Conservation (phyloP, 2,888 invertebrate species). For the Chloroclystis v-ata region DNA sequence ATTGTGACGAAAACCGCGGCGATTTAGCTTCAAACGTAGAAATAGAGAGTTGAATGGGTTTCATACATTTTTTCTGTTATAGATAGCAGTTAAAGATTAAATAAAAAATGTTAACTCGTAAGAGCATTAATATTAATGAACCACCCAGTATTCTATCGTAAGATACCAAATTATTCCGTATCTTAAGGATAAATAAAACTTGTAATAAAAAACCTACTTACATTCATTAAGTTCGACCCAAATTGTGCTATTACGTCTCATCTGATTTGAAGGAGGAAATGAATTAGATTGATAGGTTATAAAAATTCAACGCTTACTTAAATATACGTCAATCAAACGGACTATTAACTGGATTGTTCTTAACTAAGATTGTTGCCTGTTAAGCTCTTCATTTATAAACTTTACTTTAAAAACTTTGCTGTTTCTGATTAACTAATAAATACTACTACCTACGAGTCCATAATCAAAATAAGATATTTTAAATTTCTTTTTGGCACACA, state of each 20-base stretch:
- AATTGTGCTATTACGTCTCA: constrained; percentile 25
- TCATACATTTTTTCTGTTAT: no score
- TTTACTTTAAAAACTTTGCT: no score
- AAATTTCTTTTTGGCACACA: no score
- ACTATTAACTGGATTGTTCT: constrained; percentile 41
- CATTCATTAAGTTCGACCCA: constrained; percentile 12
- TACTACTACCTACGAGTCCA: no score
- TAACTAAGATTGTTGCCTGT: constrained; percentile 42
- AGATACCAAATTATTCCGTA: not conserved
- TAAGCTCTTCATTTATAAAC: not conserved
- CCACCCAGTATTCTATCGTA: not conserved
- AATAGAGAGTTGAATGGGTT: no score
- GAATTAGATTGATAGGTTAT: constrained; percentile 72
- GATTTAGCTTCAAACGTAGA: no score
- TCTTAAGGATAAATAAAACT: constrained; percentile 4
- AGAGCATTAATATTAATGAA: not conserved
- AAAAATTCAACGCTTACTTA: constrained; percentile 61
- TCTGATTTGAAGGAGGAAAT: constrained; percentile 46
- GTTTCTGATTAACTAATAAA: no score
- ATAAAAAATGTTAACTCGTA: no score
- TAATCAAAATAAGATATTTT: no score
- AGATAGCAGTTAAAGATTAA: no score
- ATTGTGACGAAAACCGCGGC: no score
- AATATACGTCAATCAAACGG: constrained; percentile 59
- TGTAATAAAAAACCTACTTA: constrained; percentile 6